A percentile compares a stretch with the other conserved stretches of the same genome.
Conservation (phyloP, 2,113 vertebrate species). For the Eleginops maclovinus region DNA sequence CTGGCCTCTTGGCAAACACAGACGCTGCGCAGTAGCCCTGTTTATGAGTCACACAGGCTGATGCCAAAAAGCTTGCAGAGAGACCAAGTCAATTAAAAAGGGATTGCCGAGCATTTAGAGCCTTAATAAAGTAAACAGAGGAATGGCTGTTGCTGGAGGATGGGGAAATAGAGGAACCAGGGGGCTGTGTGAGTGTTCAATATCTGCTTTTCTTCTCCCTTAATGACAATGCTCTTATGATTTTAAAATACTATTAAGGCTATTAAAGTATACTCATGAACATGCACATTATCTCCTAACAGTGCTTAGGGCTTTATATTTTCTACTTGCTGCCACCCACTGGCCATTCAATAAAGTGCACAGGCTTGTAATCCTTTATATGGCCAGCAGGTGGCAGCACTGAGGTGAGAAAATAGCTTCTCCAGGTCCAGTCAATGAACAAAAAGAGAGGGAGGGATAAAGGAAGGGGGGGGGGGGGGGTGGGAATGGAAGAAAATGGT, state of each 20-base stretch:
- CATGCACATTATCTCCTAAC: constrained; percentile 10
- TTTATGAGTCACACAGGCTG: constrained; percentile 63
- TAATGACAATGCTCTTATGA: constrained; percentile 26
- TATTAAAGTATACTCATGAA: constrained; percentile 31
- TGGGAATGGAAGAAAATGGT: constrained; percentile 38
- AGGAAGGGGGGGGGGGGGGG: too few species aligned
- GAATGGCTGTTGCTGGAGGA: constrained; percentile 42
- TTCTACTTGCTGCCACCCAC: constrained; percentile 78
- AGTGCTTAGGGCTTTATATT: constrained; percentile 2
- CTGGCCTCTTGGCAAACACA: constrained; percentile 70
- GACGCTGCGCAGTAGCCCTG: constrained; percentile 53
- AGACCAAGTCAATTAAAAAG: constrained; percentile 82
- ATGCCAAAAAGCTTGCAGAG: constrained; percentile 74
- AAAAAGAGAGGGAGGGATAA: neutral
- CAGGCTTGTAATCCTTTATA: constrained; percentile 39
- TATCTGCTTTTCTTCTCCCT: constrained; percentile 25
- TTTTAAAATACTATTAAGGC: constrained; percentile 4
- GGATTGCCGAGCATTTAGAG: constrained; percentile 80
- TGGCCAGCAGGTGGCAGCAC: constrained; percentile 90
- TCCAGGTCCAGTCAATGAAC: constrained; percentile 53
- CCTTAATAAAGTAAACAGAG: constrained; percentile 80
- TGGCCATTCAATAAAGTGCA: constrained; percentile 69
- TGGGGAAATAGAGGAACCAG: constrained; percentile 13
- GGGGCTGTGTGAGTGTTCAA: constrained; percentile 16
- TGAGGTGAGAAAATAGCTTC: constrained; percentile 75